Conservation (phyloP, 2,888 invertebrate genomes). For the Stictocephala bisonia region DNA sequence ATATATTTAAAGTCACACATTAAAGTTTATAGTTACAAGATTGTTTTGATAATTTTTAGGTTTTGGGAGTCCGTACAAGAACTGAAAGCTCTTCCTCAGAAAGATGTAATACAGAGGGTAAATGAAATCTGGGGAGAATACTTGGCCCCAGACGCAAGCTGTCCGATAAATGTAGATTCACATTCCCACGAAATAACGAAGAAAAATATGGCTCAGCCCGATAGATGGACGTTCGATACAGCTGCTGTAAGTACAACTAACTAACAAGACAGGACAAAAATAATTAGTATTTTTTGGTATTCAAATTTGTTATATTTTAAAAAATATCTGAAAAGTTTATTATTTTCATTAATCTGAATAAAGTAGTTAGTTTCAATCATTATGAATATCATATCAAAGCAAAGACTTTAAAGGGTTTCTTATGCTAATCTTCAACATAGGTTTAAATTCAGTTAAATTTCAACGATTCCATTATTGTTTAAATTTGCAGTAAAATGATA, state of each 20-base stretch:
- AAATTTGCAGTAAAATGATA: too few species aligned
- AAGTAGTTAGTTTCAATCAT: too few species aligned
- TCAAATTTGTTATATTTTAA: not conserved
- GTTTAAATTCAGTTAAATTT: too few species aligned
- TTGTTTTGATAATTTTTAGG: too few species aligned
- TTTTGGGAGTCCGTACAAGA: slow-evolving; percentile 97
- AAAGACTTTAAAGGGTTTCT: too few species aligned
- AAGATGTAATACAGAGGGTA: slow-evolving; percentile 84
- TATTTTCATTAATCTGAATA: too few species aligned
- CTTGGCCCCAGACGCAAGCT: slow-evolving; percentile 92
- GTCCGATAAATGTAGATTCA: slow-evolving; percentile 97
- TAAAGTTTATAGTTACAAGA: slow-evolving; percentile 25
- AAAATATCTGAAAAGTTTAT: not conserved
- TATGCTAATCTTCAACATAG: too few species aligned
- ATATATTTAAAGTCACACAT: too few species aligned
- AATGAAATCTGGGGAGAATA: slow-evolving; percentile 94
- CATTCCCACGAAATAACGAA: slow-evolving; percentile 87
- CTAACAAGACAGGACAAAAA: not conserved
- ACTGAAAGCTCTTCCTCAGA: slow-evolving; percentile 87
- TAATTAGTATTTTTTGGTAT: not conserved
- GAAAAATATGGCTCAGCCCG: slow-evolving; percentile 83
- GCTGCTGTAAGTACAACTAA: slow-evolving; percentile 79
- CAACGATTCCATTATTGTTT: too few species aligned
- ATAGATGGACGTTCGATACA: slow-evolving; percentile 96
- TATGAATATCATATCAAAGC: too few species aligned